Base-by-base conservation (phyloP, 2,888 invertebrate species). In the Drosophila stalkeri region DNA sequence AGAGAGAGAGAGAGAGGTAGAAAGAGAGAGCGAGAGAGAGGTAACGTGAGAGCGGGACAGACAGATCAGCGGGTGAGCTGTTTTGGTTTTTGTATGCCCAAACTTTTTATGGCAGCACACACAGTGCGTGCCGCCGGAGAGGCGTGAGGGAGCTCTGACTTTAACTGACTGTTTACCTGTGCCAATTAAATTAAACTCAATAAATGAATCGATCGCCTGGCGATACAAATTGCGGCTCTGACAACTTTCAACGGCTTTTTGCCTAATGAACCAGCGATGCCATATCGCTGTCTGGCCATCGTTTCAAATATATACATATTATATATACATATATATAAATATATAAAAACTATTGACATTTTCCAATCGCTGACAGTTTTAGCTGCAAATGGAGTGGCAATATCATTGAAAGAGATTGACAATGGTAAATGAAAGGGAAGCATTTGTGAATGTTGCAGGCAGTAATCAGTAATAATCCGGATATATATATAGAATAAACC, bases 111-210 rank as follows among this genome's bases (percentile, higher is more conserved):
- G 41, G 14, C 52, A 23, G 35, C 37, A 6, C 37, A 6, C 37
- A 8, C 35, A 35, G 20, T 35, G 20, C 14, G 8, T 20, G 31
- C 37, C 14, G 37, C 1, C 33, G 18, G 9, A 33, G 35, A 3
- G 8, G 41, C 2, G n/a, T 27, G n/a, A n/a, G 14, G 37, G 2
- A 16, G 73, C 80, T 62, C 56, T 80, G 86, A 84, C 75, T 75
- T 80, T 75, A 80, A 73, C 72, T 72, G 86, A 88, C 86, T 77
- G 88, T 76, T 83, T 83, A 84, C 80, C 80, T 77, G 73, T 68
- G 75, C 85, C 86, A 88, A 88, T 88, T 88, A 85, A 87, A 87
- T 77, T 75, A 60, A 76, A 73, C 72, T 72, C 73, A 86, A 83
- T 83, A 73, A 66, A 67, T 70, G 44, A 68, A 56, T 46, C 77